A percentile compares a stretch with the other conserved stretches of the same genome.
phyloP scores from a whole-genome alignment of 2,888 invertebrate species.

The Pecten maximus region DNA sequence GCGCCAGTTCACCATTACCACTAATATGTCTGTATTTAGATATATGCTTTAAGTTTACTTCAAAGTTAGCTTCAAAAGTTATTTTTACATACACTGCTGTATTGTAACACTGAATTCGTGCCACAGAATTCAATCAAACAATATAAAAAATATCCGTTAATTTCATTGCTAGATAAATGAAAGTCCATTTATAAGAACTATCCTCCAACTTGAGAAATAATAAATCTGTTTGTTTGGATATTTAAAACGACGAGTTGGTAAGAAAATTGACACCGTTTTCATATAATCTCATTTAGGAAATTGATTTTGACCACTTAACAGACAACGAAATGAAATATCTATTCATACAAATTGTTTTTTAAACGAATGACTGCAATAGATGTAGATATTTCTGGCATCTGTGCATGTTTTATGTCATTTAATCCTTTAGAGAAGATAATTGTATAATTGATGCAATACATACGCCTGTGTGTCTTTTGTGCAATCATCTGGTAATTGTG shows the following conservation, averaged over 20 bases:
- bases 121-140: not conserved
- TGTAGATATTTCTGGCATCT: not conserved
- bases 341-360: conserved; percentile 1
- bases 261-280: not conserved
- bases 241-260: conserved; percentile 23
- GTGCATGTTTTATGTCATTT: not conserved
- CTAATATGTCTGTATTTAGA: too few species aligned
- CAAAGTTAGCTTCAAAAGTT: too few species aligned
- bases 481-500: not conserved
- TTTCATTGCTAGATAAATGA: not conserved
- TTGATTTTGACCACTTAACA: not conserved
- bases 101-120: not conserved
- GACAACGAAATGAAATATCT: not conserved
- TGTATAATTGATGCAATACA: not conserved
- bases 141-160: too few species aligned
- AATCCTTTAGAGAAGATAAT: not conserved
- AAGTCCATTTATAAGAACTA: not conserved
- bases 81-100: not conserved
- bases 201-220: not conserved
- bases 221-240: not conserved
- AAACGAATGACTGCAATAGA: not conserved
- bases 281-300: not conserved
- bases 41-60: too few species aligned
- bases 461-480: too few species aligned
- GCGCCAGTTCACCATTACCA: too few species aligned